Percentiles rank a stretch among this genome's conserved stretches.
Evolutionary conservation across 1,140 invertebrate species (phyloP).

Genomic region (Bombus confusus): DNA sequence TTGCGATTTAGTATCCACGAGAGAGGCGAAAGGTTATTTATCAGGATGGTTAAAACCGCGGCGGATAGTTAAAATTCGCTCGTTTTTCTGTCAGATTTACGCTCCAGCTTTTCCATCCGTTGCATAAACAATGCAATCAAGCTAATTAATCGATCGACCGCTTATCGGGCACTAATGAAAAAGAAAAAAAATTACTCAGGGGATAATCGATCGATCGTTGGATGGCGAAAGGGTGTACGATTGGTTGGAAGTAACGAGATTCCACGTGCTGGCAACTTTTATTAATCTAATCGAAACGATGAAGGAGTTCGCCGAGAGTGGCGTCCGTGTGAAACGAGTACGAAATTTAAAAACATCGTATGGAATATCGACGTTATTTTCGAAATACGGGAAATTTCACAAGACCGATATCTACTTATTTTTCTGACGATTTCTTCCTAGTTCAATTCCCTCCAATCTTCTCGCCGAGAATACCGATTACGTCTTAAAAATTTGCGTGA

Average conservation of each 20-base stretch:
- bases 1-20: slow-evolving; percentile 1
- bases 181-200: background rate
- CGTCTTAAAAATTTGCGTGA: rapidly evolving
- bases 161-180: slow-evolving; percentile 21
- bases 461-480: too few species aligned
- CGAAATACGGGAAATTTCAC: too few species aligned
- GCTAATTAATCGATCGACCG: slow-evolving; percentile 31
- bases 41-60: slow-evolving; percentile 18
- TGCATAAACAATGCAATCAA: slow-evolving; percentile 31
- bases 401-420: too few species aligned
- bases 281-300: background rate
- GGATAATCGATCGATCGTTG: background rate
- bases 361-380: too few species aligned
- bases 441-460: too few species aligned
- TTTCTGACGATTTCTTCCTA: too few species aligned
- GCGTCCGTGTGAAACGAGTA: background rate
- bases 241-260: background rate
- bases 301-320: background rate
- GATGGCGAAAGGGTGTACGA: background rate
- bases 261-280: background rate
- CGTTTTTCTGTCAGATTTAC: slow-evolving; percentile 35
- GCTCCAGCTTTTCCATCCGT: background rate
- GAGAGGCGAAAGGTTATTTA: slow-evolving; percentile 24
- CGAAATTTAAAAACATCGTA: too few species aligned
- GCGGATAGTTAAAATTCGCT: slow-evolving; percentile 31